Percentiles rank a stretch among this genome's conserved stretches.
Conservation (phyloP, 2,113 vertebrate species). For the Murina feae region DNA sequence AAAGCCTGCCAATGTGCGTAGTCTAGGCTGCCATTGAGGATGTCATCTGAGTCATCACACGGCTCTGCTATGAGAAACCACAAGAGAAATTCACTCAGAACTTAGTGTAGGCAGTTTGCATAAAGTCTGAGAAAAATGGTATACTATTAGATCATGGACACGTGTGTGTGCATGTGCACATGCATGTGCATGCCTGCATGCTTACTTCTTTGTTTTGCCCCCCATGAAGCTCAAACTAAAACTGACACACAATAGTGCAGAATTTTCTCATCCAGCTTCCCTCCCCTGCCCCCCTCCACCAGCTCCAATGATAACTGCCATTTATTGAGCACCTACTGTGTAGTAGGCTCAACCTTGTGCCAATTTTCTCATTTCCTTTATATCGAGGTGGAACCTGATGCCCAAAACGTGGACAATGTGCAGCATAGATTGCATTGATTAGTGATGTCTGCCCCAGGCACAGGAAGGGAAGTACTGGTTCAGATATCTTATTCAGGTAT, state of each 20-base stretch:
- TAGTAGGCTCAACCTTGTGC: neutral
- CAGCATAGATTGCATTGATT: neutral
- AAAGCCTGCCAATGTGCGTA: neutral
- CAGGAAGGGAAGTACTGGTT: neutral
- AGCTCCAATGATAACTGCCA: neutral
- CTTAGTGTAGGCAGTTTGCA: neutral
- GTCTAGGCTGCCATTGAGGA: neutral
- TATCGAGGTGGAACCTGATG: neutral
- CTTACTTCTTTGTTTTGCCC: neutral
- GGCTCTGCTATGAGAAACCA: neutral
- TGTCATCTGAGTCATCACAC: neutral
- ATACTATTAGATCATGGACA: neutral
- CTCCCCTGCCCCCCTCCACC: neutral
- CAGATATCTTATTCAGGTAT: too few species aligned
- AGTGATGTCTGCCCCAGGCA: neutral
- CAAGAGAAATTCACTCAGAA: neutral
- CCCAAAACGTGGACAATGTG: neutral
- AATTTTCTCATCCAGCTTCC: neutral
- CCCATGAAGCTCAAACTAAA: neutral
- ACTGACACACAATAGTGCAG: neutral
- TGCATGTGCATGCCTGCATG: accelerated
- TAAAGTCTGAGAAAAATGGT: neutral
- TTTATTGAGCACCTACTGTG: neutral
- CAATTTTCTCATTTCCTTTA: neutral
- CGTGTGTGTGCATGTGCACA: accelerated